Evolutionary conservation across 2,797 vertebrate species (phyloP).

Genomic region (Pseudochirops corinnae): DNA sequence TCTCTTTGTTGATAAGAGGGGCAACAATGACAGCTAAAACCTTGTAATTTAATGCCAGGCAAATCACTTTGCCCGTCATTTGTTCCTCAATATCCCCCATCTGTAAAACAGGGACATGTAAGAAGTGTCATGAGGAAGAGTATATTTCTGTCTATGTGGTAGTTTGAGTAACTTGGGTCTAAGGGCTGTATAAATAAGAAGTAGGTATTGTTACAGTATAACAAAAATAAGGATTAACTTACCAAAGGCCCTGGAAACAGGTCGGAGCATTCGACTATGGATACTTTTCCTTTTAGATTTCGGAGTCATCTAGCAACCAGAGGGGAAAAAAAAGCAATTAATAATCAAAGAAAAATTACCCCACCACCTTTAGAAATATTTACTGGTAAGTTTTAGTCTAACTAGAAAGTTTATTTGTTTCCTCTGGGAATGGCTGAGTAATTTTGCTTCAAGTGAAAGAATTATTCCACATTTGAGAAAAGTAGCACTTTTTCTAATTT

Average conservation of each 20-base stretch:
- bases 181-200: not conserved
- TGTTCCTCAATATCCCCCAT: not conserved
- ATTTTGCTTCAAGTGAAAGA: not conserved
- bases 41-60: not conserved
- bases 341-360: not conserved
- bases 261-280: constrained; percentile 98
- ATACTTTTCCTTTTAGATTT: constrained; percentile 99
- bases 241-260: constrained; percentile 98
- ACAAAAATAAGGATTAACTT: constrained; percentile 69
- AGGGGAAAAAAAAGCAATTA: constrained; percentile 59
- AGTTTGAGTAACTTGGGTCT: not conserved
- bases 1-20: not conserved
- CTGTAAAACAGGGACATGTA: not conserved
- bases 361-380: constrained; percentile 10
- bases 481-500: not conserved
- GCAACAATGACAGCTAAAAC: not conserved
- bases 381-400: not conserved
- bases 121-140: not conserved
- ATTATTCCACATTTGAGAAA: not conserved
- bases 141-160: not conserved
- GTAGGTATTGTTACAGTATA: not conserved
- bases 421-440: not conserved
- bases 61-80: not conserved
- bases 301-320: constrained; percentile 93
- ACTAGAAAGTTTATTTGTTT: not conserved